A percentile compares a stretch with the other conserved stretches of the same genome.
These are phyloP conservation scores for Kryptolebias ocellatus DNA, from an alignment of 2,797 vertebrate species.

Conservation along the genomic window DNA sequence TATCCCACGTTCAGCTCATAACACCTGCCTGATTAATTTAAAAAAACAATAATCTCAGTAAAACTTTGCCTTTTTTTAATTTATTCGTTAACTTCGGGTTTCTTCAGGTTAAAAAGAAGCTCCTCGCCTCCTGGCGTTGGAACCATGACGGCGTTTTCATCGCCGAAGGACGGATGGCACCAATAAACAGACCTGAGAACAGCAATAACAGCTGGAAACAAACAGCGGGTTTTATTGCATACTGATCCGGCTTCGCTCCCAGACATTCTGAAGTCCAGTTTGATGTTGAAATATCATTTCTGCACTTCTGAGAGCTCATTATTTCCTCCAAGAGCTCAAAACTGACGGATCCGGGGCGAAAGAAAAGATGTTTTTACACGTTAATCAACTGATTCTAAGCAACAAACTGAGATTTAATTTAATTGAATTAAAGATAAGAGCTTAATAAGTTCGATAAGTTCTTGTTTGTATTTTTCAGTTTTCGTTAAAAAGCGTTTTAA, in stretches of 20 bases:
- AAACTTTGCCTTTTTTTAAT: too few species aligned
- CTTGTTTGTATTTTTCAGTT: too few species aligned
- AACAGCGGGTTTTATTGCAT: constrained; percentile 12
- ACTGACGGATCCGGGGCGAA: not conserved
- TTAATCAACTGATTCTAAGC: too few species aligned
- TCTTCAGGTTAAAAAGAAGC: too few species aligned
- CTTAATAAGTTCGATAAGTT: too few species aligned
- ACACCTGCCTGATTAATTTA: constrained; percentile 11
- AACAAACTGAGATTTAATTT: too few species aligned
- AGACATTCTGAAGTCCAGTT: not conserved
- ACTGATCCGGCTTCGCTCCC: not conserved
- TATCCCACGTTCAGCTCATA: constrained; percentile 10
- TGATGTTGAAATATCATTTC: too few species aligned
- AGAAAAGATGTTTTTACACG: too few species aligned
- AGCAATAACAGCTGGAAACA: not conserved
- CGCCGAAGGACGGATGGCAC: not conserved
- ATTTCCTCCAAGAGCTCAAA: not conserved
- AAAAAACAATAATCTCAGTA: not conserved
- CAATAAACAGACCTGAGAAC: constrained; percentile 14
- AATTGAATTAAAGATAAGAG: too few species aligned
- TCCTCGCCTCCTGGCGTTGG: not conserved
- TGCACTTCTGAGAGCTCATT: not conserved
- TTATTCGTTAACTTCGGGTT: too few species aligned
- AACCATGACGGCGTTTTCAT: not conserved
- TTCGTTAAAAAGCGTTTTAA: too few species aligned